Conservation (phyloP, 2,888 invertebrate genomes). For the Neoascia interrupta region DNA sequence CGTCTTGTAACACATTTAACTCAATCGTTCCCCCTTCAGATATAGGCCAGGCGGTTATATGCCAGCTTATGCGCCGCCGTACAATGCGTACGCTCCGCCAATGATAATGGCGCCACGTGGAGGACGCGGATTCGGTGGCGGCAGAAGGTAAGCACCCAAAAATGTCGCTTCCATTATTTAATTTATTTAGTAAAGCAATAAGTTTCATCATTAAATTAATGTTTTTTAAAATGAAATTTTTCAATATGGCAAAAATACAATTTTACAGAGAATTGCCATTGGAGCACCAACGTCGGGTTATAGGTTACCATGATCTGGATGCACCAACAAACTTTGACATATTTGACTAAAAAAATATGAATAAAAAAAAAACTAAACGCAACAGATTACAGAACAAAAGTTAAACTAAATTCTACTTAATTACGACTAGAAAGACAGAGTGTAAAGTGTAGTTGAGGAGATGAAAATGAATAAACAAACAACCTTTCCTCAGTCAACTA, state of each 20-base stretch:
- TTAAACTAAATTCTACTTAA: conserved; percentile 5
- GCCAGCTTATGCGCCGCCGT: conserved; percentile 80
- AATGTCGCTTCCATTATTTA: conserved; percentile 3
- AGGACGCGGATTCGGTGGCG: conserved; percentile 80
- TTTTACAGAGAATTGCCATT: conserved; percentile 84
- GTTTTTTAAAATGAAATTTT: conserved; percentile 46
- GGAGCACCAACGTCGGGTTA: conserved; percentile 87
- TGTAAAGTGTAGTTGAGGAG: conserved; percentile 16
- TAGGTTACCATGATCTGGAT: conserved; percentile 95
- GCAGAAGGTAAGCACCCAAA: conserved; percentile 72
- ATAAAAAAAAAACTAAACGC: conserved; percentile 12
- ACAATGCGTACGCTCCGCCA: conserved; percentile 81
- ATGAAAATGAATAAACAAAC: conserved; percentile 34
- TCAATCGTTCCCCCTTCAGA: conserved; percentile 69
- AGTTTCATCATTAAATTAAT: conserved; percentile 46
- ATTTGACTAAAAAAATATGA: conserved; percentile 80
- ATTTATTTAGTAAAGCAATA: conserved; percentile 33
- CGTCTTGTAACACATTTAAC: not conserved
- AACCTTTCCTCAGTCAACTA: conserved; percentile 53
- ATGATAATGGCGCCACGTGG: conserved; percentile 80
- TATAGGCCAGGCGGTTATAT: conserved; percentile 76
- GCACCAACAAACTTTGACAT: conserved; percentile 90
- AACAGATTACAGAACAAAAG: conserved; percentile 35
- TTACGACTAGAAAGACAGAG: conserved; percentile 24
- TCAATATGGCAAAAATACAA: conserved; percentile 75